Percentiles rank a stretch among this genome's conserved stretches.
Conservation (phyloP, 2,797 vertebrate genomes). For the Vultur gryphus region DNA sequence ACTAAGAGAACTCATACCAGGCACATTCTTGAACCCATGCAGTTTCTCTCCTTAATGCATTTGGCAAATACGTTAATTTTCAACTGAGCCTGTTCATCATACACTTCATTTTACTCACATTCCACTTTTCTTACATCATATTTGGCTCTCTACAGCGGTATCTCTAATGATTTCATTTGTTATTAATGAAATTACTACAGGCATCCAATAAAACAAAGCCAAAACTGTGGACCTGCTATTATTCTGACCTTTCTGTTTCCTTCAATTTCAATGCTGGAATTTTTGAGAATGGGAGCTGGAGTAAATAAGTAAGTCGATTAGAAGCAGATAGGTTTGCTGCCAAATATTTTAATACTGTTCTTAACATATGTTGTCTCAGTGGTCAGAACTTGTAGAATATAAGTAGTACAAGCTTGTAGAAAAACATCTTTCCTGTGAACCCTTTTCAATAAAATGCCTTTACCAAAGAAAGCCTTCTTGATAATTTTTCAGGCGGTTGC, state of each 20-base stretch:
- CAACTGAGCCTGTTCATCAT: neutral
- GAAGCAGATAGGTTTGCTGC: neutral
- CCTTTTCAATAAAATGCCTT: neutral
- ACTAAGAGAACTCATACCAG: neutral
- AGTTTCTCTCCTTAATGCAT: neutral
- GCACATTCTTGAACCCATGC: neutral
- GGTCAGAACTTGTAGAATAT: neutral
- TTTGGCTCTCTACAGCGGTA: neutral
- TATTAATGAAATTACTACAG: constrained; percentile 18
- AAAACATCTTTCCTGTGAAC: neutral
- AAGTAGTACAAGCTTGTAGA: neutral
- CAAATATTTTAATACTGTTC: neutral
- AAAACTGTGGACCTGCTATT: neutral
- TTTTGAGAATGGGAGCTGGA: neutral
- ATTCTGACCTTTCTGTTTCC: neutral
- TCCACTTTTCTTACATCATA: constrained; percentile 19
- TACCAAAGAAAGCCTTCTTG: neutral
- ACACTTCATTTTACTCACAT: constrained; percentile 12
- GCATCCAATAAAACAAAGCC: constrained; percentile 18
- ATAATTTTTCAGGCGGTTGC: constrained; percentile 58
- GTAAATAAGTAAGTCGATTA: neutral
- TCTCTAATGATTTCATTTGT: constrained; percentile 37
- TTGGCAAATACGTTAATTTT: constrained; percentile 1
- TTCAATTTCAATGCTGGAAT: neutral
- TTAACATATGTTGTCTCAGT: neutral